Evolutionary conservation across 1,140 invertebrate species (phyloP).

Genomic region (Thrips palmi): DNA sequence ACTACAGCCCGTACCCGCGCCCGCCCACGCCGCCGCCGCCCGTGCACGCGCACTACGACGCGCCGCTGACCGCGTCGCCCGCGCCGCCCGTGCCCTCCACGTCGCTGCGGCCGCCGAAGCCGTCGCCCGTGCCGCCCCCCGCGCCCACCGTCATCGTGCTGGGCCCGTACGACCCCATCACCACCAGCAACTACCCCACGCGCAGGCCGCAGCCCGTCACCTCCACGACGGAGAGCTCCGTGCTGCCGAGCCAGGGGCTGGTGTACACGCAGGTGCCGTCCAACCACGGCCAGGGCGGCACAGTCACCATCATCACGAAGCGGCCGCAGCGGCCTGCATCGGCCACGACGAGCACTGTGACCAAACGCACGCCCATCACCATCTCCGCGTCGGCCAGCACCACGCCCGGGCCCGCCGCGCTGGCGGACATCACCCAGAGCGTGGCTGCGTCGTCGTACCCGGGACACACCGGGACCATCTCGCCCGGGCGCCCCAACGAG

Average conservation of each 20-base stretch:
- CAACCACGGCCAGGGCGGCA: no score
- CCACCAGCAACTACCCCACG: slow-evolving; percentile 7
- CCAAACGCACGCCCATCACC: slow-evolving; percentile 1
- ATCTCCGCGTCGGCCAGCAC: background rate
- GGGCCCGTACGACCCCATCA: slow-evolving; percentile 20
- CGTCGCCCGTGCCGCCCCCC: slow-evolving; percentile 24
- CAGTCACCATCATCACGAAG: no score
- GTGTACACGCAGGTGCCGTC: no score
- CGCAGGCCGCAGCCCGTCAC: background rate
- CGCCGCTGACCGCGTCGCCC: no score
- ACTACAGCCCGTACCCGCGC: no score
- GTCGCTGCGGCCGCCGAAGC: no score
- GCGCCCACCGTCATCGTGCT: slow-evolving; percentile 55
- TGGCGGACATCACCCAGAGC: background rate
- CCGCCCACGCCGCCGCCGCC: no score
- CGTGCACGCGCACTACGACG: no score
- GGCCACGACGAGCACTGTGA: slow-evolving; percentile 6
- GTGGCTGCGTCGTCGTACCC: slow-evolving; percentile 13
- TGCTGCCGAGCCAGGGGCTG: no score
- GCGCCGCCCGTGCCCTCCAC: no score
- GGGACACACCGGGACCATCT: slow-evolving; percentile 27
- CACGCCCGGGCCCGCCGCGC: slow-evolving; percentile 13
- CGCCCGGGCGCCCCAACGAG: no score
- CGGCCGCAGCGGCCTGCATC: slow-evolving; percentile 3
- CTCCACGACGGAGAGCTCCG: slow-evolving; percentile 2